Base-by-base conservation (phyloP, 2,113 vertebrate genomes). In the Lucifuga dentata region DNA sequence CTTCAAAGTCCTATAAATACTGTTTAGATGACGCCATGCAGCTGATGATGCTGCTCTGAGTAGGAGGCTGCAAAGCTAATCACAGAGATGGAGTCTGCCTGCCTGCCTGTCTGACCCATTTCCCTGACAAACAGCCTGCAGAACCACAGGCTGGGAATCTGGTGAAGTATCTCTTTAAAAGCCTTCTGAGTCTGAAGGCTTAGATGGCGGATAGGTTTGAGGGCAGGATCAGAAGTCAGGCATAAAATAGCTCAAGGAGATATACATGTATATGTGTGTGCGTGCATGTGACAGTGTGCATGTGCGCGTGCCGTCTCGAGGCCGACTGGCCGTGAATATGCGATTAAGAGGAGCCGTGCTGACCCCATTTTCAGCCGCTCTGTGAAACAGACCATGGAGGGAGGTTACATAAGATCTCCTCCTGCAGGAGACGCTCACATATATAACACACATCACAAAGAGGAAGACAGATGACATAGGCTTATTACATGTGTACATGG, bases 361-460 rank as follows among this genome's bases (percentile, higher is more conserved):
- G 78, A 88, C 82, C 82, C 66, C 13, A 49, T 83, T 87, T 76
- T 49, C 63, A 67, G 40, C 20, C 9, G 29, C 59, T 81, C 79
- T 78, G 53, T 63, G 68, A 72, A 70, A 70, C 58, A 67, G 65
- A 72, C 69, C 71, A 13, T 43, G 57, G 36, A 68, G 78, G 10
- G 23, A 55, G 53, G 68, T 85, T 86, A 80, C 85, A 57, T 78
- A 83, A 86, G 64, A 56, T 33, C 19, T 11, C 3, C 44, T 61
- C 61, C 50, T 29, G 3, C 73, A 48, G 57, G 48, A 71, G 66
- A 53, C 57, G 5, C 51, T 45, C 16, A 19, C 63, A 38, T 26
- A 35, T 19, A 63, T 11, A 33, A 33, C 66, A 43, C 63, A 51
- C 35, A 32, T 41, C 29, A 46, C 49, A 20, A 9, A 41, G 16